Evolutionary conservation across 1,140 invertebrate species (phyloP), one percentile per base, ranked within the genome.

Genomic region (Drosophila takahashii): DNA sequence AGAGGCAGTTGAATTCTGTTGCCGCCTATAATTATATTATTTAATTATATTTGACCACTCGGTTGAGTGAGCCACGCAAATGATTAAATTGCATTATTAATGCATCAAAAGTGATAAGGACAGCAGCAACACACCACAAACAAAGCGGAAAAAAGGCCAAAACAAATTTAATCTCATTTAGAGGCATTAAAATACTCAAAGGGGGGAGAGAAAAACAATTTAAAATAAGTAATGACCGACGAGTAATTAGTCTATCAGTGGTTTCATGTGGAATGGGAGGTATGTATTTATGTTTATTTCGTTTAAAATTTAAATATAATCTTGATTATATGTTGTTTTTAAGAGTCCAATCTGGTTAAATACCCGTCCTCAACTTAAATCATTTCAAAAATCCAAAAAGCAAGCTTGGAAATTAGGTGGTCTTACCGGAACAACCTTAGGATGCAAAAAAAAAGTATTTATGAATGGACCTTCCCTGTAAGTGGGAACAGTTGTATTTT

Each of bases 31-130:
- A 64, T 51, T 65, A 51, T 50, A 52, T 67, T 67, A 51, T 52
- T 51, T 67, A 36, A 67, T 65, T 67, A 32, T 42, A 42, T 65
- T 52, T 53, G 39, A 42, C 59, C 36, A 51, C 10, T 62, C 45
- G 37, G 36, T 2, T 26, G 64, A 15, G 15, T 27, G 59, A 27
- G 27, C 10, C 44, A 15, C 32, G 45, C 11, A 27, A 44, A 69
- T 45, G 48, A 47, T 45, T 67, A 53, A 54, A 69, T 53, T 69
- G 48, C 48, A 69, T 44, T 67, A 45, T 54, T 39, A 69, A 37
- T 53, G 48, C 65, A 45, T 26, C 37, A 18, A 7, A 27, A 41
- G 13, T 18, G 62, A 64, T 64, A 51, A 51, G 32, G 11, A 15
- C 32, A 59, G 48, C 16, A 22, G 13, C 22, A 22, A 22, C 22